A percentile compares a stretch with the other conserved stretches of the same genome.
These are phyloP conservation scores for Drosophila flavopinicola DNA, from an alignment of 2,888 invertebrate species.

Conservation along the genomic window DNA sequence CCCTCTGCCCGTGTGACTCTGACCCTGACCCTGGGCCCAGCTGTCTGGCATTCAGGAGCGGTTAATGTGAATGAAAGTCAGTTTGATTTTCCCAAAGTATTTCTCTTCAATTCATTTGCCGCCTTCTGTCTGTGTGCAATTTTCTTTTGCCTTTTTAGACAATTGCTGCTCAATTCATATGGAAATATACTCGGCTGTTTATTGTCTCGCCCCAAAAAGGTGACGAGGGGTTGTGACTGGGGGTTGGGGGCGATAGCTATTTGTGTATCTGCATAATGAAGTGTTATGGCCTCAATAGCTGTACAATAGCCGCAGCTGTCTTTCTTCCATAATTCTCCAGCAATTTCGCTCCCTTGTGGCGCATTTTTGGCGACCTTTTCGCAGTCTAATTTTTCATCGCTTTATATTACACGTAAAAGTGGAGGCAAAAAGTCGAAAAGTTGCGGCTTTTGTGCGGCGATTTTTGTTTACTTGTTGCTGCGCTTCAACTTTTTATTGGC, in stretches of 20 bases:
- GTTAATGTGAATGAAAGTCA: constrained; percentile 54
- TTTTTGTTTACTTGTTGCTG: constrained; percentile 38
- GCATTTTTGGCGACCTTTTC: constrained; percentile 30
- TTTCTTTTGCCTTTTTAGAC: constrained; percentile 48
- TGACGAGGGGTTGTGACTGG: neutral
- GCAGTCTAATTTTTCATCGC: constrained; percentile 20
- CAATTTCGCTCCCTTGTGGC: constrained; percentile 13
- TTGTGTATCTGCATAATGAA: constrained; percentile 54
- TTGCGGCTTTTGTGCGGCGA: constrained; percentile 26
- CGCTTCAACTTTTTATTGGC: constrained; percentile 24
- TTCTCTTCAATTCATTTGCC: constrained; percentile 32
- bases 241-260: constrained; percentile 2
- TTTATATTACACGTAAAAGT: constrained; percentile 33
- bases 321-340: constrained; percentile 36
- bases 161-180: constrained; percentile 73
- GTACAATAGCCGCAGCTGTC: constrained; percentile 38
- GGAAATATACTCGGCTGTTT: constrained; percentile 53
- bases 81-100: constrained; percentile 69
- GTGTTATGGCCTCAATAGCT: constrained; percentile 54
- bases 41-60: constrained; percentile 1
- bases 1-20: constrained; percentile 8
- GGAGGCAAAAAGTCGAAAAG: constrained; percentile 31
- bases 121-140: constrained; percentile 38
- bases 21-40: constrained; percentile 18
- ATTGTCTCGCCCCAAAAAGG: constrained; percentile 19